Percentiles rank a stretch among this genome's conserved stretches.
Conservation (phyloP, 2,797 vertebrate species). For the Centroberyx gerrardi region DNA sequence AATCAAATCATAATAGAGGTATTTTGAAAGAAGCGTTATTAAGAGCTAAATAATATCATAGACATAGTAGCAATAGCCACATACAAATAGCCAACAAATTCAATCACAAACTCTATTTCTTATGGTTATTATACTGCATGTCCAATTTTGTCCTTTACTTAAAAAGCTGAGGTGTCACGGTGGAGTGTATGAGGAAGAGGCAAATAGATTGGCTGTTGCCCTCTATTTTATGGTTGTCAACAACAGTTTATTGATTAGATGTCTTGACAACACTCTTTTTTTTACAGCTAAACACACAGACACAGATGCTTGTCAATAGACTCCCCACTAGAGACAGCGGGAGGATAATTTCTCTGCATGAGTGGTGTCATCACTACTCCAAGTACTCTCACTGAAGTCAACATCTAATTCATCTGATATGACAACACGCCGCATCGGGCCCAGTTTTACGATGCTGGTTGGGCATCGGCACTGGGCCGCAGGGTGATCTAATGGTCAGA, state of each 20-base stretch:
- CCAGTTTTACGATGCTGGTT: conserved; percentile 4
- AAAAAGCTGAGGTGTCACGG: background rate
- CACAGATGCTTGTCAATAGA: conserved; percentile 14
- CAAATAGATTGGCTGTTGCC: background rate
- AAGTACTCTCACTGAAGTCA: conserved; percentile 11
- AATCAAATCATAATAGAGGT: too few species aligned
- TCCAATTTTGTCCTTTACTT: background rate
- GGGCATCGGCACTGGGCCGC: background rate
- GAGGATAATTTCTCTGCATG: conserved; percentile 33
- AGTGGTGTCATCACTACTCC: conserved; percentile 15
- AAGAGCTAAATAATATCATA: too few species aligned
- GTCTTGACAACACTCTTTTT: conserved; percentile 16
- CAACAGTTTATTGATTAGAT: conserved; percentile 30
- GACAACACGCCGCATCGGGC: background rate
- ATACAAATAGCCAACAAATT: too few species aligned
- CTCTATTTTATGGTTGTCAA: conserved; percentile 24
- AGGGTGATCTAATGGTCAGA: background rate
- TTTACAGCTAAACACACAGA: conserved; percentile 19
- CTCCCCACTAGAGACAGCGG: conserved; percentile 6
- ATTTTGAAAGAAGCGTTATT: too few species aligned
- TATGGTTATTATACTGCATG: too few species aligned
- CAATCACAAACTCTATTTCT: too few species aligned
- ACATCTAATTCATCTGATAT: conserved; percentile 15
- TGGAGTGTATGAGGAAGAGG: background rate
- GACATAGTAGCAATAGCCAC: too few species aligned